Base-by-base conservation (phyloP, 92 coral and sea anemone species). In the Ricordea florida region DNA sequence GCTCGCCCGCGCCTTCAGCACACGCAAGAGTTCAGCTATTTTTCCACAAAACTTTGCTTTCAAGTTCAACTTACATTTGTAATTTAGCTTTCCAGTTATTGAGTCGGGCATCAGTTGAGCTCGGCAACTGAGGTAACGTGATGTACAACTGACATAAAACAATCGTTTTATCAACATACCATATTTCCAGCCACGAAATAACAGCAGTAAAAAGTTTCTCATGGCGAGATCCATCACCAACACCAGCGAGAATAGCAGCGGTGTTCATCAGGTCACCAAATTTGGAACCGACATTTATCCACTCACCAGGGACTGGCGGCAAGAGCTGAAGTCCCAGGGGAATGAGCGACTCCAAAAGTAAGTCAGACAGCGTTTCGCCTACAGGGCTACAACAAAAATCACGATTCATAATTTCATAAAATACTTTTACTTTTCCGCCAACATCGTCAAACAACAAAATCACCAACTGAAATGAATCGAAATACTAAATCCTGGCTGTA, bases 171-270 rank as follows among this genome's bases (percentile, higher is more conserved):
- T 35, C 1, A 14, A 43, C 86, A 30, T 87, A 94, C 98, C 98
- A 94, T 65, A 79, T 83, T 29, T 94, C 81, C 13, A 94, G 89
- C 97, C 98, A 94, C 32, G 56, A 71, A 57, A 92, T 89, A 40
- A 94, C 96, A 34, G 93, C 97, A 80, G 88, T 66, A 55, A 89
- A 83, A 5, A 94, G 87, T n/a, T 80, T 79, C 50, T 87, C 74
- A 32, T 94, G 98, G 4, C 98, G 97, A 55, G 72, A 74, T n/a
- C 97, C 97, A 53, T 92, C 97, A 25, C 83, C 96, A 30, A 83
- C 93, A 68, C 97, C 86, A 4, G 97, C 98, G 62, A 94, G 71
- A 11, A 93, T 82, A 3, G 97, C 86, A 7, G 96, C 92, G 23
- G 92, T 89, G 69, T 85, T 87, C 61, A 94, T 53, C 16, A 94